phyloP scores from a whole-genome alignment of 2,113 vertebrate genomes.

The Dryoscopus gambensis region DNA sequence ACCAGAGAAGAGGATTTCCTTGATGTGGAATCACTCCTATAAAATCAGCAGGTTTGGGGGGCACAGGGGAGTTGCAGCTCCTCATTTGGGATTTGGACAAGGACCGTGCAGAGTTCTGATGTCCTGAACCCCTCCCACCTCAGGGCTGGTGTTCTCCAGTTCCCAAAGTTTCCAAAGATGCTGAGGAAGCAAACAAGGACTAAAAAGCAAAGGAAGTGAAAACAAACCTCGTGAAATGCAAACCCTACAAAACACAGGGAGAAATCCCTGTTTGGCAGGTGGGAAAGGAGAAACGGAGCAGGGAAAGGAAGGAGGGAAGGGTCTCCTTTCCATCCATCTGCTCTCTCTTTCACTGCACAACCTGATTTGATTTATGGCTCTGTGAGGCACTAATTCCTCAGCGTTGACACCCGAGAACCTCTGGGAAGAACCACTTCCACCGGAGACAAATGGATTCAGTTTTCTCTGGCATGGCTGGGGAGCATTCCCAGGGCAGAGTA shows the following conservation, averaged over 20 bases:
- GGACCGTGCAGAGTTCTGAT: background rate
- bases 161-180: background rate
- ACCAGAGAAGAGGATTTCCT: background rate
- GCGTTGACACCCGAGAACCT: background rate
- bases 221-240: background rate
- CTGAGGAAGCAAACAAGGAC: background rate
- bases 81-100: background rate
- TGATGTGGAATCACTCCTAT: background rate
- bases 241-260: background rate
- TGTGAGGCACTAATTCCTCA: background rate
- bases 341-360: background rate
- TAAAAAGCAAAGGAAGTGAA: background rate
- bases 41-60: background rate
- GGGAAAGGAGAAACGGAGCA: background rate
- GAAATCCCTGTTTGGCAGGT: background rate
- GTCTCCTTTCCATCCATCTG: background rate
- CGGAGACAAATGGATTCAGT: background rate
- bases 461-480: background rate
- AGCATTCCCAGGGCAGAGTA: background rate
- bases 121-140: background rate
- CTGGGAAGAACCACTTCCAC: background rate
- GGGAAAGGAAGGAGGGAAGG: background rate
- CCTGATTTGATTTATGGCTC: slow-evolving; percentile 14
- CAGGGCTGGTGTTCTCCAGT: background rate
- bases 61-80: background rate